Conservation (phyloP, 2,113 vertebrate genomes). For the Thomomys bottae region DNA sequence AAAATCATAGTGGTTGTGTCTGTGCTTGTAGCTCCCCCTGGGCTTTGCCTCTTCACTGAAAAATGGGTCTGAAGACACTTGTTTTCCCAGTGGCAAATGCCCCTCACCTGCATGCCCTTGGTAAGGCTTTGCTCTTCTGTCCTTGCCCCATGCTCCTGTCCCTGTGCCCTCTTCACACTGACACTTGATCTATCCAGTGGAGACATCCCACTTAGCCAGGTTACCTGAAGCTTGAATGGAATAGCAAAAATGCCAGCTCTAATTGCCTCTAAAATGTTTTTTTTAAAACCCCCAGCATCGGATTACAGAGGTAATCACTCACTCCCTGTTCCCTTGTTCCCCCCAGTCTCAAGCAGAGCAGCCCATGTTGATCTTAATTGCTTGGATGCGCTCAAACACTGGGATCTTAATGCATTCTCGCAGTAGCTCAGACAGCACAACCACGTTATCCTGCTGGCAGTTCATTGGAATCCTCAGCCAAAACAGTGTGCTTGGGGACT, state of each 20-base stretch:
- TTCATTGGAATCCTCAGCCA: slow-evolving; percentile 55
- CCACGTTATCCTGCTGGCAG: slow-evolving; percentile 67
- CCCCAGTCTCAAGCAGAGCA: slow-evolving; percentile 40
- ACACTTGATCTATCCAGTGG: slow-evolving; percentile 15
- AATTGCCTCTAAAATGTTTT: slow-evolving; percentile 61
- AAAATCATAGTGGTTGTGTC: fast-evolving
- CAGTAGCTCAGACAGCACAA: slow-evolving; percentile 52
- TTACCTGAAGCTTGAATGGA: slow-evolving; percentile 71
- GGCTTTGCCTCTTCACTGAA: background rate
- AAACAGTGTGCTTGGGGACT: slow-evolving; percentile 64
- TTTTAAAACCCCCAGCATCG: slow-evolving; percentile 13
- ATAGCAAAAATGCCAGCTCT: slow-evolving; percentile 76
- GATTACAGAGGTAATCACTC: slow-evolving; percentile 1
- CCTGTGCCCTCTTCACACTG: background rate
- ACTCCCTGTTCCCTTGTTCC: background rate
- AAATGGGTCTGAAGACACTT: background rate
- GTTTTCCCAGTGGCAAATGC: background rate
- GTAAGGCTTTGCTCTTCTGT: background rate
- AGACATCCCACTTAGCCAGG: slow-evolving; percentile 70
- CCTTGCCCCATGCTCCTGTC: background rate
- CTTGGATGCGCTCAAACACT: slow-evolving; percentile 61
- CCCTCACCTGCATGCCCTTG: fast-evolving
- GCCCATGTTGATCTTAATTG: slow-evolving; percentile 71
- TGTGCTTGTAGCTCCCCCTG: background rate
- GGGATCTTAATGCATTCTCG: slow-evolving; percentile 73